Conservation (phyloP, 2,113 vertebrate species). For the Xiphorhynchus elegans region DNA sequence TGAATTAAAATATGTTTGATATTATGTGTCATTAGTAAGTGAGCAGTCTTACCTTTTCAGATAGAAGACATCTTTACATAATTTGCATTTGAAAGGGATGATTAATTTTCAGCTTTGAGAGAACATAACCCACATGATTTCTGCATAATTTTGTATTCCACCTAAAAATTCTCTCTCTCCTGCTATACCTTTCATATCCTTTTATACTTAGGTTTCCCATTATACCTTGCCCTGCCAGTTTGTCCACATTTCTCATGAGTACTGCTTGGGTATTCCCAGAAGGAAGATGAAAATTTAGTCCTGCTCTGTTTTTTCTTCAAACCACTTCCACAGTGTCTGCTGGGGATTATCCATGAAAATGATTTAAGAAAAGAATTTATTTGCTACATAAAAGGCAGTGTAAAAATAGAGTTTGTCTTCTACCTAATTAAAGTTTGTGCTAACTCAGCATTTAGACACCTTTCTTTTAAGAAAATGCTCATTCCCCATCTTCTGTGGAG, state of each 20-base stretch:
- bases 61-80: conserved; percentile 53
- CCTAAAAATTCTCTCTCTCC: conserved; percentile 63
- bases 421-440: neutral
- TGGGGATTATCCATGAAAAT: conserved; percentile 47
- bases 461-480: neutral
- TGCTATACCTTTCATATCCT: conserved; percentile 48
- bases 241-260: conserved; percentile 27
- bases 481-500: neutral
- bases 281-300: conserved; percentile 63
- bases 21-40: conserved; percentile 53
- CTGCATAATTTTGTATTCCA: conserved; percentile 59
- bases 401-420: conserved; percentile 4
- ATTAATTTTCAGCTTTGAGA: conserved; percentile 67
- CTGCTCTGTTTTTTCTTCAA: conserved; percentile 32
- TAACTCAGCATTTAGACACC: neutral
- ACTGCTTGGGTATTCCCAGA: neutral
- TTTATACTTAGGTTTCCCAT: conserved; percentile 41
- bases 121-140: conserved; percentile 56
- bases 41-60: conserved; percentile 66
- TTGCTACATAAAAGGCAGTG: neutral
- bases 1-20: conserved; percentile 56
- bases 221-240: conserved; percentile 28
- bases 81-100: conserved; percentile 80
- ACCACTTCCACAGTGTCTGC: neutral
- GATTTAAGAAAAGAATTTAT: conserved; percentile 34